These are phyloP conservation scores for Syrmaticus mikado DNA, from an alignment of 2,113 vertebrate genomes.

Conservation along the genomic window DNA sequence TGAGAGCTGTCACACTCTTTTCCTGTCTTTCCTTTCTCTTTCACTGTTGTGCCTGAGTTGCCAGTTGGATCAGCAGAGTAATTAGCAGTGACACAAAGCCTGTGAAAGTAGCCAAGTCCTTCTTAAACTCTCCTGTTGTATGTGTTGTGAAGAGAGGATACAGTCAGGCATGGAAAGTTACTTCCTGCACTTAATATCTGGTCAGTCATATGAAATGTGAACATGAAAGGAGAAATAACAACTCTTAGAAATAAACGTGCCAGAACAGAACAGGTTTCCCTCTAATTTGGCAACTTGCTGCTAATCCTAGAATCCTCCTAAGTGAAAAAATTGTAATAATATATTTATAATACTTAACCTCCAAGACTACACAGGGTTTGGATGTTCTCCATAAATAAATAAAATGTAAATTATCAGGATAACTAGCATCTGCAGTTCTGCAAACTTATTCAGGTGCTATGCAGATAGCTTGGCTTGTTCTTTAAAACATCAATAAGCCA, in stretches of 20 bases:
- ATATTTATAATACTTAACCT: neutral
- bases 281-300: neutral
- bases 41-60: neutral
- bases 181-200: conserved; percentile 46
- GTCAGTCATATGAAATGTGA: conserved; percentile 31
- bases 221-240: neutral
- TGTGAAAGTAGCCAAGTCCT: neutral
- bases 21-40: neutral
- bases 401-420: neutral
- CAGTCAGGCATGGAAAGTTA: conserved; percentile 1
- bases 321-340: neutral
- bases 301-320: neutral
- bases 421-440: neutral
- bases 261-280: neutral
- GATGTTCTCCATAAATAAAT: neutral
- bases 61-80: neutral
- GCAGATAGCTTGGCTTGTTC: neutral
- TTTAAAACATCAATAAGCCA: neutral
- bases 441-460: accelerated
- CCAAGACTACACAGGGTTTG: neutral
- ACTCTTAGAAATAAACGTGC: neutral
- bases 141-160: neutral
- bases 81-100: neutral
- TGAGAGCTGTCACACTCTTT: neutral
- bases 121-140: conserved; percentile 8